Conservation (phyloP, 2,888 invertebrate species). For the Stenolophus ochropezus region DNA sequence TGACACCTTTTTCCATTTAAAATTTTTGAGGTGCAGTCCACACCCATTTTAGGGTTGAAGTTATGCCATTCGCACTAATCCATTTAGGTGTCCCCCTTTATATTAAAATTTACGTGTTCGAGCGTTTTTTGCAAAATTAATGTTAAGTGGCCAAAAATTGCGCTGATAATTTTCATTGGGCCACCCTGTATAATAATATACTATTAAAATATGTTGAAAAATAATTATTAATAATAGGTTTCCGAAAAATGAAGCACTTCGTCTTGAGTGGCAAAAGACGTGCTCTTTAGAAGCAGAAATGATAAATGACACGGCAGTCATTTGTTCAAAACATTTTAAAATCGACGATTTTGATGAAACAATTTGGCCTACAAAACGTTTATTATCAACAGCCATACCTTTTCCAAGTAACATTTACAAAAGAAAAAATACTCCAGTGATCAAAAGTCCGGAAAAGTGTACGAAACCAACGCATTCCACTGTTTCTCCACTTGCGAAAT, state of each 20-base stretch:
- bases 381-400: neutral
- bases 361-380: neutral
- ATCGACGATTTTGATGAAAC: neutral
- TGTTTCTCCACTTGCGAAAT: no score
- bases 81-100: no score
- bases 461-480: no score
- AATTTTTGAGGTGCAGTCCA: no score
- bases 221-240: neutral
- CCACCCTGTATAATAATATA: no score
- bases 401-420: neutral
- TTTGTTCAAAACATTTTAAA: neutral
- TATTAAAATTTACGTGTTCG: no score
- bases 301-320: neutral
- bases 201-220: neutral
- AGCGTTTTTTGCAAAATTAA: neutral
- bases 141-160: no score
- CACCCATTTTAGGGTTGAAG: no score
- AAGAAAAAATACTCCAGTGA: neutral
- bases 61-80: no score
- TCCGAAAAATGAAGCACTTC: neutral
- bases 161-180: no score
- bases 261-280: neutral
- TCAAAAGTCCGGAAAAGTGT: no score
- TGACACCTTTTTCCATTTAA: no score
- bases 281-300: neutral